Base-by-base conservation (phyloP, 2,888 invertebrate genomes). In the Erpobdella octoculata region DNA sequence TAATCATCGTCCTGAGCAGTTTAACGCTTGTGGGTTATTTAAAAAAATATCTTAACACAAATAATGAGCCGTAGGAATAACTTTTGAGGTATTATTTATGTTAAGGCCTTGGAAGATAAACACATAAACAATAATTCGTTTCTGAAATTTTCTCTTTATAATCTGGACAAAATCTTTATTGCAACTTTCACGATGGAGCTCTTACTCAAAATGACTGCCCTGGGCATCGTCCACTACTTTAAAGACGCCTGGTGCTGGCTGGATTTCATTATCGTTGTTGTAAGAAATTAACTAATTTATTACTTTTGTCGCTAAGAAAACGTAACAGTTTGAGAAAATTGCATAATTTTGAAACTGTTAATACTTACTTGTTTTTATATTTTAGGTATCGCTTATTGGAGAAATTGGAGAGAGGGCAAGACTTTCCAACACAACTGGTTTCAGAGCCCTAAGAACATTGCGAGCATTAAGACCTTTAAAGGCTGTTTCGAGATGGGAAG, bases 221-320 rank as follows among this genome's bases (percentile, higher is more conserved):
- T 94, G 81, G 96, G 97, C 79, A 95, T 93, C 85, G 90, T 90
- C 83, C 92, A 92, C 83, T 97, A 97, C 86, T 97, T 96, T 85
- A 94, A 93, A 66, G 95, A 96, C 82, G 95, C 95, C 75, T 97
- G 96, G 96, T 96, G 96, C 86, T 96, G 95, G 96, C 89, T 97
- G 80, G 96, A 97, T 87, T 96, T 97, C 86, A 89, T 95, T 82
- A 97, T 97, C 86, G 96, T 96, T 79, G 92, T 93, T 91, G 96
- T 93, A 87, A 89, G 89, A 31, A 35, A 62, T 12, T 62, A 18
- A 9, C 31, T 36, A 65, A 5, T n/a, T 18, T 4, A 36, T 35
- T 64, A 1, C 15, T 35, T n/a, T 53, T n/a, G n/a, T n/a, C n/a
- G n/a, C n/a, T n/a, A n/a, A n/a, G n/a, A n/a, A n/a, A n/a, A n/a